These are phyloP conservation scores for Cataglyphis albicans DNA, from an alignment of 2,888 invertebrate genomes.

Conservation along the genomic window DNA sequence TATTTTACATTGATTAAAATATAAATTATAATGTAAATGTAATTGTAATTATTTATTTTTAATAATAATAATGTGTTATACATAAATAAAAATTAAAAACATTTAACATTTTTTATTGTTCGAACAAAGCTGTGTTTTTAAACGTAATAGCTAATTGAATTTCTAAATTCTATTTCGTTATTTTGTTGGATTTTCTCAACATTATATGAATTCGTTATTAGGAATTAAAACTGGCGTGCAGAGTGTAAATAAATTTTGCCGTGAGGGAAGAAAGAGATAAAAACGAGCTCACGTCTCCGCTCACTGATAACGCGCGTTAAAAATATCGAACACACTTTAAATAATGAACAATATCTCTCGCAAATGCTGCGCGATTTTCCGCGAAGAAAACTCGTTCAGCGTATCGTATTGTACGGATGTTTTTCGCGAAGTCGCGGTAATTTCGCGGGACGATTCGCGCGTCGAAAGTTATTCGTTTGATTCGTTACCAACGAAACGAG, in stretches of 20 bases:
- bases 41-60: neutral
- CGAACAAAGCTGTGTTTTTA: slow-evolving; percentile 7
- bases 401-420: slow-evolving; percentile 60
- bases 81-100: neutral
- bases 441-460: slow-evolving; percentile 74
- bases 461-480: slow-evolving; percentile 77
- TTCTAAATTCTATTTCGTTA: slow-evolving; percentile 35
- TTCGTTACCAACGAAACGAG: slow-evolving; percentile 75
- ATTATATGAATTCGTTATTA: slow-evolving; percentile 51
- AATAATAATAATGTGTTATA: slow-evolving; percentile 28
- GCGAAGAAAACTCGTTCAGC: slow-evolving; percentile 41
- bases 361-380: slow-evolving; percentile 48
- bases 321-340: slow-evolving; percentile 52
- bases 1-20: neutral
- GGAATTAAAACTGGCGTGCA: slow-evolving; percentile 35
- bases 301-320: slow-evolving; percentile 54
- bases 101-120: neutral
- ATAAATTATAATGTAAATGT: neutral
- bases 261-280: slow-evolving; percentile 40
- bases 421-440: slow-evolving; percentile 70
- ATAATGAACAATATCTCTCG: slow-evolving; percentile 51
- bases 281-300: slow-evolving; percentile 27
- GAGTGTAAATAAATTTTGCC: slow-evolving; percentile 54
- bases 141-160: slow-evolving; percentile 26
- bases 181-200: slow-evolving; percentile 14